Conservation (phyloP, 2,797 vertebrate species). For the Parauchenoglanis ngamensis region DNA sequence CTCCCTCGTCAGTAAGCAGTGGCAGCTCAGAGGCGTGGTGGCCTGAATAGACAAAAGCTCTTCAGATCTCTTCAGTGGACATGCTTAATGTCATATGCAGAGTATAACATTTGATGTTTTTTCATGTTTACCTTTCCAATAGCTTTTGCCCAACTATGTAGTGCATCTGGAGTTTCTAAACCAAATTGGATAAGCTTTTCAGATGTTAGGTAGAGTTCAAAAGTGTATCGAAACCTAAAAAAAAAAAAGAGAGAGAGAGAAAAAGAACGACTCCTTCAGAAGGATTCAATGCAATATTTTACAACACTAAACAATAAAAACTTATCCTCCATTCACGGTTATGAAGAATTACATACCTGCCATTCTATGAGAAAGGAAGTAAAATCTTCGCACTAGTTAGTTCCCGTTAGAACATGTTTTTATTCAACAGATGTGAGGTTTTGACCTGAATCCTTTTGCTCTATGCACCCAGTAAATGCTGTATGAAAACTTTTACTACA, state of each 20-base stretch:
- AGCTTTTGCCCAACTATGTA: constrained; percentile 88
- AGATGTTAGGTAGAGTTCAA: constrained; percentile 85
- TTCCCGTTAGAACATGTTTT: neutral
- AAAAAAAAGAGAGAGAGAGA: no score
- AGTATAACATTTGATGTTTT: neutral
- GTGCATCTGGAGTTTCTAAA: constrained; percentile 78
- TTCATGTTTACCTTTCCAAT: constrained; percentile 78
- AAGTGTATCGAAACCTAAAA: constrained; percentile 87
- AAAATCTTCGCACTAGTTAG: neutral
- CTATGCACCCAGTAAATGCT: neutral
- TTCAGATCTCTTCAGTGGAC: neutral
- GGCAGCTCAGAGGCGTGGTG: constrained; percentile 88
- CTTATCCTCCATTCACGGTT: neutral
- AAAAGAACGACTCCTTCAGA: neutral
- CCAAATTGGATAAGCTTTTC: constrained; percentile 90
- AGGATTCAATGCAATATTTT: neutral
- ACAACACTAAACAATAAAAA: neutral
- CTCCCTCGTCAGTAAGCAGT: constrained; percentile 88
- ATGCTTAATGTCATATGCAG: neutral
- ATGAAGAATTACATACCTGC: neutral
- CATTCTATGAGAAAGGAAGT: neutral
- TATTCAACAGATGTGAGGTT: neutral
- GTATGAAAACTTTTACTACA: no score
- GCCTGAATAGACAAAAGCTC: constrained; percentile 63
- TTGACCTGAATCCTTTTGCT: neutral